phyloP scores from a whole-genome alignment of 2,888 invertebrate species.

The Coelopa pilipes region DNA sequence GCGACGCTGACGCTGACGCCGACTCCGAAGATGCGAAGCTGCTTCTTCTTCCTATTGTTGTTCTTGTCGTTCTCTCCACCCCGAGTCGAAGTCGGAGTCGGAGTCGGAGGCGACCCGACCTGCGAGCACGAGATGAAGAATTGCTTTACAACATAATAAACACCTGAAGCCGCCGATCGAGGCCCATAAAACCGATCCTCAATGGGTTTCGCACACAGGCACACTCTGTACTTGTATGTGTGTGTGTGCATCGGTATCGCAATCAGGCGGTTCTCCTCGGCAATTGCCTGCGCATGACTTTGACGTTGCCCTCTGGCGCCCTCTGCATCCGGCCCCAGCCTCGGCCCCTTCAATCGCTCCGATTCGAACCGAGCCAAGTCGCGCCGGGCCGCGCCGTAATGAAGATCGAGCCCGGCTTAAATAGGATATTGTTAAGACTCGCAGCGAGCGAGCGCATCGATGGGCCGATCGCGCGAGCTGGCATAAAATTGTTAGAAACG shows the following conservation, averaged over 20 bases:
- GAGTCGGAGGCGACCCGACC: neutral
- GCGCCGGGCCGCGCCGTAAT: constrained; percentile 49
- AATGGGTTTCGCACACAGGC: neutral
- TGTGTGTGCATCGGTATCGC: neutral
- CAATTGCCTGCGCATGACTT: constrained; percentile 20
- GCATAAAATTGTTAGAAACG: constrained; percentile 64
- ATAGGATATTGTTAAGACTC: constrained; percentile 34
- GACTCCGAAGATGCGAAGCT: no score
- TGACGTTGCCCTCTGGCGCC: constrained; percentile 5
- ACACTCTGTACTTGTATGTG: neutral
- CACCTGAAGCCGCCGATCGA: constrained; percentile 21
- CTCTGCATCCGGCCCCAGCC: neutral
- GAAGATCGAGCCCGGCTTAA: constrained; percentile 61
- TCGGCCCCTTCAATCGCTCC: neutral
- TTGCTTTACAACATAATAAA: constrained; percentile 26
- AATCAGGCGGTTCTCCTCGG: constrained; percentile 4
- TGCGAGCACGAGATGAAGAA: neutral
- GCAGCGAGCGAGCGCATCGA: neutral
- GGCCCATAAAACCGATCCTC: constrained; percentile 10
- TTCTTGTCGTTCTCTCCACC: no score
- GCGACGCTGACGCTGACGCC: no score
- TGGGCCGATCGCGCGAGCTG: constrained; percentile 39
- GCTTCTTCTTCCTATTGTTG: no score
- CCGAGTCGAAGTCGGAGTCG: neutral
- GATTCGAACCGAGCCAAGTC: neutral